A percentile compares a stretch with the other conserved stretches of the same genome.
Evolutionary conservation across 2,113 vertebrate species (phyloP).

Genomic region (Paradoxurus hermaphroditus): DNA sequence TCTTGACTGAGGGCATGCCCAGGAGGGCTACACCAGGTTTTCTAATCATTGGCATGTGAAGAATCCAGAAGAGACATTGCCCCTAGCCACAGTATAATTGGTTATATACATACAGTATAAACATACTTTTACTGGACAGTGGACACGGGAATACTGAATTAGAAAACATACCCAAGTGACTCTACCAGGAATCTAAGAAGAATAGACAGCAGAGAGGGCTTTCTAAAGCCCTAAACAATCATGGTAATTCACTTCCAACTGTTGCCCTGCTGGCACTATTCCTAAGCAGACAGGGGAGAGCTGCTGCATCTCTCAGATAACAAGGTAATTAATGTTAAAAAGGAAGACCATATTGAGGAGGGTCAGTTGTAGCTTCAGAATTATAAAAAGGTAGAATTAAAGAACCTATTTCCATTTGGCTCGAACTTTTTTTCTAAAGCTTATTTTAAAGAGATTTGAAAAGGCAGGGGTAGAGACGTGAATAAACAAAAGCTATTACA

Average conservation of each 20-base stretch:
- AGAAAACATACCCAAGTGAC: slow-evolving; percentile 62
- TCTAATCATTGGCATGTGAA: slow-evolving; percentile 64
- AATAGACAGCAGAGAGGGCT: slow-evolving; percentile 63
- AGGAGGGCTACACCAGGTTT: slow-evolving; percentile 55
- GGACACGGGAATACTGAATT: neutral
- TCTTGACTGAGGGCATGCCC: slow-evolving; percentile 57
- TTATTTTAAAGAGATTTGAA: slow-evolving; percentile 69
- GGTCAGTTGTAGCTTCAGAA: slow-evolving; percentile 68
- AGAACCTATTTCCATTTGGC: slow-evolving; percentile 58
- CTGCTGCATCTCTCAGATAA: slow-evolving; percentile 76
- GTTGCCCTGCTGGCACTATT: slow-evolving; percentile 63
- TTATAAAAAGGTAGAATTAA: slow-evolving; percentile 66
- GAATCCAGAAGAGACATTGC: slow-evolving; percentile 64
- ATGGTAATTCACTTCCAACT: slow-evolving; percentile 73
- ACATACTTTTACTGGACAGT: slow-evolving; percentile 58
- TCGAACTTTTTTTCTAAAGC: slow-evolving; percentile 38
- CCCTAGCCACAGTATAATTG: slow-evolving; percentile 64
- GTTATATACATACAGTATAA: slow-evolving; percentile 68
- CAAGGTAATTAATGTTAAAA: slow-evolving; percentile 79
- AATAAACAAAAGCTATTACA: slow-evolving; percentile 66
- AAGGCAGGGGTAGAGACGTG: neutral
- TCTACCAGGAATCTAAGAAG: slow-evolving; percentile 63
- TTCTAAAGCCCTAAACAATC: slow-evolving; percentile 74
- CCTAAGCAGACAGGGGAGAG: slow-evolving; percentile 64
- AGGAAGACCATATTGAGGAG: slow-evolving; percentile 62